Conservation (phyloP, 2,888 invertebrate genomes). For the Aphidoletes aphidimyza region DNA sequence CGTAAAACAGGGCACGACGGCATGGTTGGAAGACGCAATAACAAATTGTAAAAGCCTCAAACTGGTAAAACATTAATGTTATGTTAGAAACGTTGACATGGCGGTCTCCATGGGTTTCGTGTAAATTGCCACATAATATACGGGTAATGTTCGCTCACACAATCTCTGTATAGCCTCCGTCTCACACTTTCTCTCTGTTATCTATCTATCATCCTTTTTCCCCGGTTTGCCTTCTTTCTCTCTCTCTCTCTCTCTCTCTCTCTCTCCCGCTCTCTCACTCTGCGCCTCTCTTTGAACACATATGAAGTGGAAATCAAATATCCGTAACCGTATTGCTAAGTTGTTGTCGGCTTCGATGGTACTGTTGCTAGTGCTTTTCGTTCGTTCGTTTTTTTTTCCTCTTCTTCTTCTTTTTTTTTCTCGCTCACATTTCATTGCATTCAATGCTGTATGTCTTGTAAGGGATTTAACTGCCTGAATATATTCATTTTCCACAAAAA, state of each 20-base stretch:
- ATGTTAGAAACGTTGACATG: conserved; percentile 48
- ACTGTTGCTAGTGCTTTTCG: background rate
- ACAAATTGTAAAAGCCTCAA: conserved; percentile 38
- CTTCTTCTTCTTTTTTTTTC: background rate
- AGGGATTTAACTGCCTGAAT: conserved; percentile 34
- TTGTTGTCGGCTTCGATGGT: background rate
- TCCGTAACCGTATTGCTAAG: conserved; percentile 33
- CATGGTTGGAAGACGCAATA: background rate
- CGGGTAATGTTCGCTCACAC: background rate
- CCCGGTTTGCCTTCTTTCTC: background rate
- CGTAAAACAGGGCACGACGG: background rate
- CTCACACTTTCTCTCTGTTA: background rate
- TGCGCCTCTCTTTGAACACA: background rate
- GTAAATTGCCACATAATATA: conserved; percentile 45
- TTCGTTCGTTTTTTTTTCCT: too few species aligned
- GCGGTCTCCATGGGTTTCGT: conserved; percentile 46
- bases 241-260: background rate
- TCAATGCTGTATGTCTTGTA: conserved; percentile 41
- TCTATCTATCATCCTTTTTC: background rate
- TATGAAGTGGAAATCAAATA: conserved; percentile 22
- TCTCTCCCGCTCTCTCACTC: background rate
- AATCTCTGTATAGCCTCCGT: too few species aligned
- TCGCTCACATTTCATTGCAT: background rate
- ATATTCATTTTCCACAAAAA: conserved; percentile 51
- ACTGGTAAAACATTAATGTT: conserved; percentile 46